A percentile compares a stretch with the other conserved stretches of the same genome.
Evolutionary conservation across 2,113 vertebrate species (phyloP).

Genomic region (Anguilla rostrata): DNA sequence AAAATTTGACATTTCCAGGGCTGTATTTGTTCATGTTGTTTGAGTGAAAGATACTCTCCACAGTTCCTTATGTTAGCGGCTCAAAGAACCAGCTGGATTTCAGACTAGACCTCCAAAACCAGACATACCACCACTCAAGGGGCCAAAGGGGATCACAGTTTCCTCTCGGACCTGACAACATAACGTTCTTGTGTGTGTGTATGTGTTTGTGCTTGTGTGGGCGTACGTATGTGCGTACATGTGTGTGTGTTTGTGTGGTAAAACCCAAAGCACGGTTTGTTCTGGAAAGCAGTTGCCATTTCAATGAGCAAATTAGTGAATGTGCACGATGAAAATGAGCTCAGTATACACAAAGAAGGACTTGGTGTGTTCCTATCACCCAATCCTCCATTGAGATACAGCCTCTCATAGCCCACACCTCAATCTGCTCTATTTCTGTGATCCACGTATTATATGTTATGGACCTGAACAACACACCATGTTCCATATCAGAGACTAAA

Average conservation of each 20-base stretch:
- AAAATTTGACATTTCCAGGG: too few relatives aligned
- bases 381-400: background rate
- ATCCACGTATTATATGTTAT: slow-evolving; percentile 49
- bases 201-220: background rate
- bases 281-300: too few relatives aligned
- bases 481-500: slow-evolving; percentile 54
- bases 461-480: slow-evolving; percentile 45
- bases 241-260: too few relatives aligned
- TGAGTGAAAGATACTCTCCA: too few relatives aligned
- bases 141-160: too few relatives aligned
- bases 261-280: too few relatives aligned
- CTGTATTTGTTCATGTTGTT: too few relatives aligned
- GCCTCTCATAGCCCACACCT: background rate
- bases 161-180: too few relatives aligned
- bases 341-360: background rate
- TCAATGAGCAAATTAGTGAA: background rate
- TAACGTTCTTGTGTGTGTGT: background rate
- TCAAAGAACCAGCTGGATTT: too few relatives aligned
- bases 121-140: too few relatives aligned
- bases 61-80: too few relatives aligned
- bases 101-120: too few relatives aligned
- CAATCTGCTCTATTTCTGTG: slow-evolving; percentile 18
- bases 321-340: background rate
- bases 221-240: background rate
- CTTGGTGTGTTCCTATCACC: background rate